A percentile compares a stretch with the other conserved stretches of the same genome.
Conservation (phyloP, 1,140 invertebrate genomes). For the Drosophila sp. region DNA sequence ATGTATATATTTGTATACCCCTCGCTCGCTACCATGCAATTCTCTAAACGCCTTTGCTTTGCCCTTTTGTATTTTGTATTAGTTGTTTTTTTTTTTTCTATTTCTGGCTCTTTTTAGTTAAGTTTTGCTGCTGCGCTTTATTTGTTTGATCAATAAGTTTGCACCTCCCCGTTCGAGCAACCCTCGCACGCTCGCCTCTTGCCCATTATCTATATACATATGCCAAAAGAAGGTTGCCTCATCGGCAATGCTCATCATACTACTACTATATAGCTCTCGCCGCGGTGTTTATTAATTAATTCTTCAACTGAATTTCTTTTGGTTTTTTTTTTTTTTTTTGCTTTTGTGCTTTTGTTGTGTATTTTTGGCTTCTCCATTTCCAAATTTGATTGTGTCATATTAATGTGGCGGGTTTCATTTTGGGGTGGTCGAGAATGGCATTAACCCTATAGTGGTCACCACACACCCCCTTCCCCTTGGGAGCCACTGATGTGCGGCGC, state of each 20-base stretch:
- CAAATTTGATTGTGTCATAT: conserved; percentile 70
- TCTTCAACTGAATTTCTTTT: conserved; percentile 46
- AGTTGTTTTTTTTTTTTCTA: conserved; percentile 7
- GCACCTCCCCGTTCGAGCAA: conserved; percentile 48
- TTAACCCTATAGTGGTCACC: neutral
- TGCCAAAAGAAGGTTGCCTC: conserved; percentile 47
- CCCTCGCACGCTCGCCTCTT: neutral
- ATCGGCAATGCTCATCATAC: conserved; percentile 26
- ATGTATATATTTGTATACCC: neutral
- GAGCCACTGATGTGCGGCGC: neutral
- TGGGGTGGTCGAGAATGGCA: conserved; percentile 2
- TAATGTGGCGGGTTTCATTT: conserved; percentile 55
- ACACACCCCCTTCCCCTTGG: neutral
- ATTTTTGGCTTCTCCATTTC: conserved; percentile 46
- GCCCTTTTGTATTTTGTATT: conserved; percentile 38
- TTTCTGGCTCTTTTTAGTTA: conserved; percentile 1
- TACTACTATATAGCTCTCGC: conserved; percentile 15
- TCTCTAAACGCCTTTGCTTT: conserved; percentile 32
- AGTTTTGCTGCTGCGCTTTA: conserved; percentile 60
- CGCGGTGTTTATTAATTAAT: conserved; percentile 72
- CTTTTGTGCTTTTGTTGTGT: conserved; percentile 6
- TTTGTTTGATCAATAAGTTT: conserved; percentile 80
- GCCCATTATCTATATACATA: conserved; percentile 11
- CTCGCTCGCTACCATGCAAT: neutral
- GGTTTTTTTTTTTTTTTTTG: conserved; percentile 5